phyloP scores from a whole-genome alignment of 2,113 vertebrate genomes.

The Nannospalax galili region DNA sequence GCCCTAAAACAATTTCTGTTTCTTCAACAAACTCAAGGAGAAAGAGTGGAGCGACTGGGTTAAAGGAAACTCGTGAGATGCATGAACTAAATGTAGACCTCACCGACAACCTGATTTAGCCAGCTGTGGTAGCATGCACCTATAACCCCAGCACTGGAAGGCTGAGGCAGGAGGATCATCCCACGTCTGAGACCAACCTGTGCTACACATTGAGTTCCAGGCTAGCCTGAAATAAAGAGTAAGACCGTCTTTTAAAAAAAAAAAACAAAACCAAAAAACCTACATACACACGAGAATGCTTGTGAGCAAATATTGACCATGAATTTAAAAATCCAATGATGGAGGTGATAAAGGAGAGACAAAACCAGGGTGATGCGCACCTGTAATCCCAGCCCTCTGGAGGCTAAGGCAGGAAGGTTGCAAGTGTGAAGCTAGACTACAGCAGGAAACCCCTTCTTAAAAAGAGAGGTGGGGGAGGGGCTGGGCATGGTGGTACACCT shows the following conservation, averaged over 20 bases:
- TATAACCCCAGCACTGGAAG: not conserved
- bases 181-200: not conserved
- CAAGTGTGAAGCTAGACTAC: too few relatives aligned
- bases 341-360: too few relatives aligned
- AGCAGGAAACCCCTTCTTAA: too few relatives aligned
- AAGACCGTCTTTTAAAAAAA: not conserved
- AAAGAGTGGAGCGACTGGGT: not conserved
- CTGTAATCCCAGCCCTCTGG: too few relatives aligned
- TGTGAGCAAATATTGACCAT: too few relatives aligned
- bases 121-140: not conserved
- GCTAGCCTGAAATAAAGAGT: not conserved
- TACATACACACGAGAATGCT: too few relatives aligned
- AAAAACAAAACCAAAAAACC: too few relatives aligned
- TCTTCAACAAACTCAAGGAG: conserved; percentile 16
- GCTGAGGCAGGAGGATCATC: not conserved
- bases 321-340: too few relatives aligned
- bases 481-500: too few relatives aligned
- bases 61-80: not conserved
- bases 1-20: not conserved
- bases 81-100: not conserved
- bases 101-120: not conserved
- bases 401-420: too few relatives aligned
- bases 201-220: not conserved
- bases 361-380: too few relatives aligned
- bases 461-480: too few relatives aligned